Base-by-base conservation (phyloP, 2,113 vertebrate species). In the Micronisus gabar region DNA sequence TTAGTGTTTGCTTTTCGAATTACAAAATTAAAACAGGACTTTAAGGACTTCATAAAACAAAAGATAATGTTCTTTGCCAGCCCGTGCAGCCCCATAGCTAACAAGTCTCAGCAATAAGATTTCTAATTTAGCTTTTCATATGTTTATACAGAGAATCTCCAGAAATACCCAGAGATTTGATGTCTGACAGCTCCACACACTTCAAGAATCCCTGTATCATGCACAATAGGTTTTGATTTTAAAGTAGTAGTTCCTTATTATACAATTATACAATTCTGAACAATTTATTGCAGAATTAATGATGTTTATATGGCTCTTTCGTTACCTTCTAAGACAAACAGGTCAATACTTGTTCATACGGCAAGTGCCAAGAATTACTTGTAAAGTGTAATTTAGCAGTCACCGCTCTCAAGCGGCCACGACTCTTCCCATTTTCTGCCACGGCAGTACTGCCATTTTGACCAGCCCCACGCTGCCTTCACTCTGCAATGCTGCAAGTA, bases 221-320 rank as follows among this genome's bases (percentile, higher is more conserved):
- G 1, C 34, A 65, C 34, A 88, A 55, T 13, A 48, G 29, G 21
- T 36, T 43, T 82, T 56, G 40, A 90, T 72, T 93, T 85, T 72
- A 34, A 72, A 93, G 81, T 15, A 79, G 27, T 20, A 87, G 15
- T 30, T 93, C 47, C 3, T 0, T 72, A 52, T 65, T 79, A 61
- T 38, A 38, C 38, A 38, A 38, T 68, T 79, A 65, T 2, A 10
- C 1, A n/a, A 62, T 59, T 70, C 40, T 61, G 19, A 90, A 52
- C 40, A 88, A 62, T 80, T 91, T 75, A 74, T 55, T 88, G n/a
- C 29, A 88, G 87, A 90, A 93, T 38, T 81, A 74, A 81, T 30
- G 36, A 70, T 41, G 23, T 52, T 91, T 80, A 82, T 34, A 29
- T 19, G 13, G 36, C 25, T 90, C 40, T 71, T 84, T 45, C 1